Evolutionary conservation across 92 coral and sea anemone species (phyloP).

Genomic region (Nematostella vectensis): DNA sequence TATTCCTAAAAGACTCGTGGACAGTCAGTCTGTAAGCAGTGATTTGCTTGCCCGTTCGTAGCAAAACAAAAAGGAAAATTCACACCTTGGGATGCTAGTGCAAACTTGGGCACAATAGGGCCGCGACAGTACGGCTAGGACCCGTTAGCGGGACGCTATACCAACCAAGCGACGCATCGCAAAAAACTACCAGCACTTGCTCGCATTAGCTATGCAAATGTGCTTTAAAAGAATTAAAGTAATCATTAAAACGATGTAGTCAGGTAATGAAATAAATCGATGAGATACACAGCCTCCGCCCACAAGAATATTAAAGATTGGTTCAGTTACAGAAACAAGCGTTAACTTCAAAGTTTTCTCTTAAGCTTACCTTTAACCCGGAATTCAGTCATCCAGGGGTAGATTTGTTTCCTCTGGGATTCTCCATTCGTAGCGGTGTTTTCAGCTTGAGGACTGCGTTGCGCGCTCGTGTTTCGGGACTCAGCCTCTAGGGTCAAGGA

Average conservation of each 20-base stretch:
- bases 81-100: conserved; percentile 6
- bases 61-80: not conserved
- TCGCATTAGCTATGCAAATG: not conserved
- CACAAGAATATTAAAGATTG: not conserved
- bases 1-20: not conserved
- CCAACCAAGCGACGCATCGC: not conserved
- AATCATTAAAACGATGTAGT: not conserved
- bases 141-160: not conserved
- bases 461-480: not conserved
- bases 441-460: conserved; percentile 6
- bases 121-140: not conserved
- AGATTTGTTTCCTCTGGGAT: conserved; percentile 21
- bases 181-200: not conserved
- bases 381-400: conserved; percentile 98
- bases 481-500: not conserved
- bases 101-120: not conserved
- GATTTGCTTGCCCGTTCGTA: not conserved
- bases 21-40: not conserved
- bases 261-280: not conserved
- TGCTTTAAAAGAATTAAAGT: not conserved
- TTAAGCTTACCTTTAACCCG: conserved; percentile 77
- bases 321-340: too few species aligned
- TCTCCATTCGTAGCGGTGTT: not conserved
- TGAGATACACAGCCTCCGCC: not conserved
- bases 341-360: too few species aligned